Evolutionary conservation across 2,888 invertebrate genomes (phyloP).

Genomic region (Pristionchus maxplancki): DNA sequence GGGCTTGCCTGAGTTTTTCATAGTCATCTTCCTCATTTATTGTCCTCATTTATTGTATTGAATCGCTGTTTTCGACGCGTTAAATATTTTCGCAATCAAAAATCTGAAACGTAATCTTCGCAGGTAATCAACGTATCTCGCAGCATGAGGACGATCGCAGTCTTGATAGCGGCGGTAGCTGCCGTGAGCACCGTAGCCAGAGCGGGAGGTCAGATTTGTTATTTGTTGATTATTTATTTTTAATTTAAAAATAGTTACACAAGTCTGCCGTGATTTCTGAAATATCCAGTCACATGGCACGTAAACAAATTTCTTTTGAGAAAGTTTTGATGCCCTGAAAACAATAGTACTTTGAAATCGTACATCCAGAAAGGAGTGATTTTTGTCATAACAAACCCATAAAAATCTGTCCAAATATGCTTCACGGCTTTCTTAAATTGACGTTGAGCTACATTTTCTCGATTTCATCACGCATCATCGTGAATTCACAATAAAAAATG

Average conservation of each 20-base stretch:
- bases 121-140: slow-evolving; percentile 27
- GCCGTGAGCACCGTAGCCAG: neutral
- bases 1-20: neutral
- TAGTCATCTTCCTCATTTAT: no score
- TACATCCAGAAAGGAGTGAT: neutral
- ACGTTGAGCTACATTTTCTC: no score
- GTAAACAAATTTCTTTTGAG: neutral
- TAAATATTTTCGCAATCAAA: neutral
- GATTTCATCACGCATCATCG: no score
- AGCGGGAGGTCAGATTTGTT: neutral
- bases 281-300: neutral
- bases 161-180: slow-evolving; percentile 36
- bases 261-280: neutral
- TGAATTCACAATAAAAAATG: no score
- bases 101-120: neutral
- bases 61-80: neutral
- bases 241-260: neutral
- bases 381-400: no score
- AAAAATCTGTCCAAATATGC: no score
- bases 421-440: no score
- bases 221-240: neutral
- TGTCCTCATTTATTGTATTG: no score
- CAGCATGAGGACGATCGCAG: slow-evolving; percentile 28
- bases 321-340: neutral
- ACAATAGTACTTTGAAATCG: neutral